These are phyloP conservation scores for Alfaro cultratus DNA, from an alignment of 2,797 vertebrate species.

Conservation along the genomic window DNA sequence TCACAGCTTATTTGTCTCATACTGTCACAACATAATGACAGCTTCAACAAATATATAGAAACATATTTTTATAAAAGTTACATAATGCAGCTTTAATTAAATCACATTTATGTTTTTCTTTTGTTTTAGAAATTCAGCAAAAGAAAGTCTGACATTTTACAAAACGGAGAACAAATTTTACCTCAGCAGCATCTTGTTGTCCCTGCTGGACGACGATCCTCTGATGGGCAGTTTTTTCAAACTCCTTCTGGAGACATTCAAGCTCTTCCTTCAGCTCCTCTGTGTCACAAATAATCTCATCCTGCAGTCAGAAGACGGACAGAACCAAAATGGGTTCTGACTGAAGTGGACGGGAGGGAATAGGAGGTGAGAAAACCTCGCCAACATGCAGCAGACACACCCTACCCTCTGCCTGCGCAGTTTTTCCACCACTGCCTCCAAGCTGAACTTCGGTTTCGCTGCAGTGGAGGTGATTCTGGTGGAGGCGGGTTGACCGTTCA, in stretches of 20 bases:
- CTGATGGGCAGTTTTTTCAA: slow-evolving; percentile 64
- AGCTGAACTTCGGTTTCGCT: slow-evolving; percentile 50
- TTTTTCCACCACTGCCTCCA: slow-evolving; percentile 74
- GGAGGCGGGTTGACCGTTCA: slow-evolving; percentile 15
- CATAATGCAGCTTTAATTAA: no score
- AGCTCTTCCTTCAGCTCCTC: slow-evolving; percentile 70
- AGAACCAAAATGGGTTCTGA: slow-evolving; percentile 22
- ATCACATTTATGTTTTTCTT: neutral
- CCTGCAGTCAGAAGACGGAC: slow-evolving; percentile 65
- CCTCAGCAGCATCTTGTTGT: slow-evolving; percentile 71
- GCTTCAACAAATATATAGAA: no score
- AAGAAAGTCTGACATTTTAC: neutral
- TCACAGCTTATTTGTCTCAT: no score
- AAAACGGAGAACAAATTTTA: slow-evolving; percentile 41
- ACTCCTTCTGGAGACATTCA: slow-evolving; percentile 56
- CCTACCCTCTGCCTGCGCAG: slow-evolving; percentile 78
- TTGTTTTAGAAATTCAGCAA: neutral
- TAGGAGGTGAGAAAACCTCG: slow-evolving; percentile 21
- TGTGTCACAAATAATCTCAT: slow-evolving; percentile 66
- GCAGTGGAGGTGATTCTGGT: slow-evolving; percentile 20
- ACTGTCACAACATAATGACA: no score
- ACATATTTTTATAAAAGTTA: no score
- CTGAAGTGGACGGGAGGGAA: slow-evolving; percentile 3
- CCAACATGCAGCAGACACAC: slow-evolving; percentile 38
- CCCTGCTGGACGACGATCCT: slow-evolving; percentile 65